phyloP scores from a whole-genome alignment of 1,140 invertebrate genomes.

The Antheraea pernyi region DNA sequence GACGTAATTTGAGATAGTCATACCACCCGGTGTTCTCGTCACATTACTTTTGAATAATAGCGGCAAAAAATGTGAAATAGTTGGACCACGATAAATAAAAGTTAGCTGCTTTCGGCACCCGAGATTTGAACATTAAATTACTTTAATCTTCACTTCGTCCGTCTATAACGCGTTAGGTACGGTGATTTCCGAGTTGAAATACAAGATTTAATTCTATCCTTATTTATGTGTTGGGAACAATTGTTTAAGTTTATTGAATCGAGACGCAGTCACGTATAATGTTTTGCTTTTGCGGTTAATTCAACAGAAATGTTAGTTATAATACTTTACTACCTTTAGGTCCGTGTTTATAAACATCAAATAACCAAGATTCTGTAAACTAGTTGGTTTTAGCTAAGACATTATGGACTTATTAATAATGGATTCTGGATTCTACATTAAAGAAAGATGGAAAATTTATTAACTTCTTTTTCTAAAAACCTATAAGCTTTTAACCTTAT shows the following conservation, averaged over 20 bases:
- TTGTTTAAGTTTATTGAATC: slow-evolving; percentile 4
- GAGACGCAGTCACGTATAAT: background rate
- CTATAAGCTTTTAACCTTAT: no score
- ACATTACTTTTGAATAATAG: slow-evolving; percentile 42
- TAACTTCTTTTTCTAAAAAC: no score
- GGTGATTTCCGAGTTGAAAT: slow-evolving; percentile 11
- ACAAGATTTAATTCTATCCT: slow-evolving; percentile 8
- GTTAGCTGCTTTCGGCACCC: slow-evolving; percentile 44
- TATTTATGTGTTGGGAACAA: slow-evolving; percentile 8
- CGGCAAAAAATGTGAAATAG: slow-evolving; percentile 46
- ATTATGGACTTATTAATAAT: no score
- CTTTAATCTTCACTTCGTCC: slow-evolving; percentile 31
- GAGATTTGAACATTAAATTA: slow-evolving; percentile 35
- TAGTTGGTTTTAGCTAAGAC: no score
- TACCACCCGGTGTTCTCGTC: slow-evolving; percentile 44
- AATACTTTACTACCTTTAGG: background rate
- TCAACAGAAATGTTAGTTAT: background rate
- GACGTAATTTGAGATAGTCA: slow-evolving; percentile 55
- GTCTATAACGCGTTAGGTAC: slow-evolving; percentile 15
- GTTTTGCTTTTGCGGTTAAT: slow-evolving; percentile 4
- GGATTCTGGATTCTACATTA: no score
- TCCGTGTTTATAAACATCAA: background rate
- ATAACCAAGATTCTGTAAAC: background rate
- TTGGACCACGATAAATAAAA: slow-evolving; percentile 51
- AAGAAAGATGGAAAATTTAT: no score